phyloP scores from a whole-genome alignment of 2,888 invertebrate genomes.

The Latrodectus elegans region DNA sequence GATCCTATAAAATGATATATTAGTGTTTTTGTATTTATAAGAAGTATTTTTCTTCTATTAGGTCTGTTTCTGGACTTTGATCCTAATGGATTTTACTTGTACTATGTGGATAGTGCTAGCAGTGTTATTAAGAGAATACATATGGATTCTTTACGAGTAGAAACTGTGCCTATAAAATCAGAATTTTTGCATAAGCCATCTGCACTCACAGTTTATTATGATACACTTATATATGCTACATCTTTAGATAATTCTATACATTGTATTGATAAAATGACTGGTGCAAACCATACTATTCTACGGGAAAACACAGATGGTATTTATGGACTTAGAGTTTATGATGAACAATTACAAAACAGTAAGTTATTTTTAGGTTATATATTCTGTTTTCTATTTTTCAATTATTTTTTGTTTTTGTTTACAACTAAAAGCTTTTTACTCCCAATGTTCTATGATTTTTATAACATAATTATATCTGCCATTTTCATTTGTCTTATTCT shows the following conservation, averaged over 20 bases:
- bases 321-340: constrained; percentile 79
- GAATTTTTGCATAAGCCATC: constrained; percentile 76
- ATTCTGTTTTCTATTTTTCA: neutral
- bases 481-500: too few species aligned
- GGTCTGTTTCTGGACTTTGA: constrained; percentile 81
- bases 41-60: constrained; percentile 73
- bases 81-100: constrained; percentile 78
- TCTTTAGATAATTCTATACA: constrained; percentile 81
- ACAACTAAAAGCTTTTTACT: too few species aligned
- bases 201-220: constrained; percentile 82
- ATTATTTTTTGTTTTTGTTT: neutral
- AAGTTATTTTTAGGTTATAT: constrained; percentile 30
- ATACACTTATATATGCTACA: constrained; percentile 81
- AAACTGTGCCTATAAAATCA: constrained; percentile 71
- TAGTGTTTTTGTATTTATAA: too few species aligned
- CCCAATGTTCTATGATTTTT: too few species aligned
- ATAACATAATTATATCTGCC: too few species aligned
- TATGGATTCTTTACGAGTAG: constrained; percentile 75
- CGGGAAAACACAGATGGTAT: constrained; percentile 79
- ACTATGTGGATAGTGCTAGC: constrained; percentile 81
- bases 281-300: constrained; percentile 77
- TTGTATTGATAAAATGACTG: constrained; percentile 80
- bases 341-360: constrained; percentile 80
- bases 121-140: constrained; percentile 81
- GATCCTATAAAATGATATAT: too few species aligned